Conservation (phyloP, 2,113 vertebrate species). For the Carassius auratus region DNA sequence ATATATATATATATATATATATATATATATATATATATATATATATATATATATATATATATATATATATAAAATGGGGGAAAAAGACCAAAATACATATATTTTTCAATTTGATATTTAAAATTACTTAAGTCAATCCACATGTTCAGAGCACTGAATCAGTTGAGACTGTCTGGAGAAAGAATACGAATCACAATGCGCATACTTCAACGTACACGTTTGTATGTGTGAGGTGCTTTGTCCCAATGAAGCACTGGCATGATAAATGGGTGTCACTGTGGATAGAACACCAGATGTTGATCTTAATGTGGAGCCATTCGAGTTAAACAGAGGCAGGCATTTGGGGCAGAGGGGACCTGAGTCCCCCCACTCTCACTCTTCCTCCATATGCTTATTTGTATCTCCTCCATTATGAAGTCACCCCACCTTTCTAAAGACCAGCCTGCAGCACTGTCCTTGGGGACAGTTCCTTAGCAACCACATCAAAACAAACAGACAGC, state of each 20-base stretch:
- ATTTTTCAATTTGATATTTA: too few species aligned
- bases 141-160: not conserved
- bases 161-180: too few species aligned
- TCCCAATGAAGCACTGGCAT: not conserved
- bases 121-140: not conserved
- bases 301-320: slow-evolving; percentile 55
- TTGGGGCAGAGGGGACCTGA: slow-evolving; percentile 23
- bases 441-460: slow-evolving; percentile 62
- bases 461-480: slow-evolving; percentile 74
- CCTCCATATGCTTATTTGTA: slow-evolving; percentile 67
- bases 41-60: too few species aligned
- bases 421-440: slow-evolving; percentile 57
- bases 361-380: not conserved
- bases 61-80: too few species aligned
- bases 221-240: not conserved
- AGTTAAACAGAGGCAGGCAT: slow-evolving; percentile 50
- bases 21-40: too few species aligned
- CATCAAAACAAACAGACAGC: slow-evolving; percentile 66
- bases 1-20: too few species aligned
- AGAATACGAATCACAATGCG: not conserved
- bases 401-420: slow-evolving; percentile 63
- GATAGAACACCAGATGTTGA: slow-evolving; percentile 54
- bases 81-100: not conserved
- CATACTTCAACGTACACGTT: not conserved
- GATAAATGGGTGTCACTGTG: slow-evolving; percentile 18